Base-by-base conservation (phyloP, 2,888 invertebrate species). In the Hemaris fuciformis region DNA sequence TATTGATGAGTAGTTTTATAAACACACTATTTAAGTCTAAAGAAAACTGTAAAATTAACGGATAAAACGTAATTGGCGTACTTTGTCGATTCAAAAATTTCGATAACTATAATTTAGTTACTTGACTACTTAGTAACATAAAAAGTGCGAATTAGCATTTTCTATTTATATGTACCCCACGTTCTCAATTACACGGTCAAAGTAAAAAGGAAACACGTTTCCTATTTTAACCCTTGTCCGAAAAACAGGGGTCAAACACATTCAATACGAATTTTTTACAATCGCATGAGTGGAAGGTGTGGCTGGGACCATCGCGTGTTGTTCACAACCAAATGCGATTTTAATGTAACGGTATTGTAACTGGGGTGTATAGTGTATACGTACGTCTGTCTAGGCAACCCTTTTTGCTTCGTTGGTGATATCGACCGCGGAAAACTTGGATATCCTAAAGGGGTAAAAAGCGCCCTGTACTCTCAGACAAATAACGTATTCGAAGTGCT, bases 241-340 rank as follows among this genome's bases (percentile, higher is more conserved):
- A 63, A 66, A 22, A 41, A 53, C 46, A 27, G 61, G 73, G 70
- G 66, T 68, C 64, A 68, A 63, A 64, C 69, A 67, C 65, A 66
- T 63, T 63, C 67, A 68, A 65, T 67, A 66, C 60, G 63, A 63
- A 69, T 72, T 71, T 78, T 73, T 71, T 67, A 74, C 68, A 67
- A 62, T 63, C 23, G 53, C 25, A 15, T 31, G 53, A 18, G 27
- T 27, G 31, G 3, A 46, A 31, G 53, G 31, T 31, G 53, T 2
- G 20, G 31, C 31, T 31, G 10, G 53, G 48, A 27, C 18, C 31
- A 31, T 53, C 8, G 53, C 53, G 27, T 53, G 48, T 48, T 10
- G 53, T 53, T 53, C 18, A 53, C 53, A 10, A 6, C 27, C 53
- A 53, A 53, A 53, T 53, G 53, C 53, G 27, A 53, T 53, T 53